A percentile compares a stretch with the other conserved stretches of the same genome.
Evolutionary conservation across 1,140 invertebrate genomes (phyloP).

Genomic region (Oncopodura yosiiana): DNA sequence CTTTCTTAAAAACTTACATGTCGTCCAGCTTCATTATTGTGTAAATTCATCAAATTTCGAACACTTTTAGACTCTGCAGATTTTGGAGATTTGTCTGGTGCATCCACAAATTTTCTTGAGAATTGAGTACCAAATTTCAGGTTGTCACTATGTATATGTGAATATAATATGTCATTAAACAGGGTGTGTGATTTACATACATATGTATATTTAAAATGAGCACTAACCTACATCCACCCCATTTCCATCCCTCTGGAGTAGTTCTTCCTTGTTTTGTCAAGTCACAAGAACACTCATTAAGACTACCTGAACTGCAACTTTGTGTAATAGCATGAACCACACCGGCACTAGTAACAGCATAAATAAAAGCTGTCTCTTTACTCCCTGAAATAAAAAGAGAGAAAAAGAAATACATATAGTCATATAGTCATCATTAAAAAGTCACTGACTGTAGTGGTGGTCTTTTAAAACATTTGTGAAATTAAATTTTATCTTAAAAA

Average conservation of each 20-base stretch:
- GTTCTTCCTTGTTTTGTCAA: conserved; percentile 44
- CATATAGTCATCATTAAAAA: no score
- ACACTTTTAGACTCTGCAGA: conserved; percentile 41
- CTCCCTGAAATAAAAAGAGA: conserved; percentile 46
- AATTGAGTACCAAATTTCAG: conserved; percentile 51
- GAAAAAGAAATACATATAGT: conserved; percentile 5
- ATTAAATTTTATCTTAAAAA: no score
- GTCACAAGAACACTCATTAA: conserved; percentile 58
- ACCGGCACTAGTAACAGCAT: conserved; percentile 55
- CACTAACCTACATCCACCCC: conserved; percentile 53
- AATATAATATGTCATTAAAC: no score
- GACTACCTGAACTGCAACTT: conserved; percentile 53
- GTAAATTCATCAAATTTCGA: conserved; percentile 51
- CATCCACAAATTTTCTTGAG: conserved; percentile 52
- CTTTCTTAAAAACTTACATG: conserved; percentile 40
- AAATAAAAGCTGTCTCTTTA: conserved; percentile 57
- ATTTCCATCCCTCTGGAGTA: conserved; percentile 53
- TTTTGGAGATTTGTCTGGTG: conserved; percentile 44
- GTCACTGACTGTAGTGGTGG: no score
- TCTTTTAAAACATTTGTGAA: no score
- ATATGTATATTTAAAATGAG: no score
- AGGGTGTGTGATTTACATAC: no score
- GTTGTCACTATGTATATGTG: conserved; percentile 46
- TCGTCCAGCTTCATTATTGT: conserved; percentile 57
- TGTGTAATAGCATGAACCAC: conserved; percentile 57